Base-by-base conservation (phyloP, 2,113 vertebrate genomes). In the Cinclus mexicanus region DNA sequence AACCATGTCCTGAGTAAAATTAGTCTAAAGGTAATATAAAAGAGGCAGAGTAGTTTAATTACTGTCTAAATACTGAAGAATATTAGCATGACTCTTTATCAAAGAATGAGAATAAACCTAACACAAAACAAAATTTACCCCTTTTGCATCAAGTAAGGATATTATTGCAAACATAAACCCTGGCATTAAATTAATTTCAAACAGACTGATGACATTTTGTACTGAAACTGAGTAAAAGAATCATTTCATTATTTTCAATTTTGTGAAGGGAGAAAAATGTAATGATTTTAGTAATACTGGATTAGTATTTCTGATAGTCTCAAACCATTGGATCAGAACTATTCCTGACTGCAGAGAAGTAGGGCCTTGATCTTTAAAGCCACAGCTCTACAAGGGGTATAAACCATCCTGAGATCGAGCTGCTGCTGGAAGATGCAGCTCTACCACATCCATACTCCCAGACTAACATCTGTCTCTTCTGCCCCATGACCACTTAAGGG, bases 401-500 rank as follows among this genome's bases (percentile, higher is more conserved):
- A 78, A 93, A 70, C 12, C 49, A 44, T 1, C 16, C 20, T 22
- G 28, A 55, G 39, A 59, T 28, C 3, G 23, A 65, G 25, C 57
- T 68, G 56, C 37, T 75, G 3, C 42, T 71, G 70, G 46, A 85
- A 75, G 52, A 25, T 44, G 33, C 7, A 26, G 39, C 35, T 63
- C 31, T 14, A 70, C 26, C 41, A 74, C 1, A 1, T 19, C 42
- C 35, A n/a, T 22, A 23, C 21, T 70, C 42, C 33, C 65, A 78
- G 37, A 11, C 31, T 44, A 52, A 60, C 1, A 3, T 61, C 39
- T 65, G 8, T 31, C 39, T 55, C 75, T 28, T 79, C 57, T 67
- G 28, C 33, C 5, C 50, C 10, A 13, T 0, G 0, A 33, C 41
- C 33, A 15, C 53, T 23, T 23, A 37, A 29, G 14, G 33, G 25